Percentiles rank a stretch among this genome's conserved stretches.
Conservation (phyloP, 2,797 vertebrate genomes). For the Karalla daura region DNA sequence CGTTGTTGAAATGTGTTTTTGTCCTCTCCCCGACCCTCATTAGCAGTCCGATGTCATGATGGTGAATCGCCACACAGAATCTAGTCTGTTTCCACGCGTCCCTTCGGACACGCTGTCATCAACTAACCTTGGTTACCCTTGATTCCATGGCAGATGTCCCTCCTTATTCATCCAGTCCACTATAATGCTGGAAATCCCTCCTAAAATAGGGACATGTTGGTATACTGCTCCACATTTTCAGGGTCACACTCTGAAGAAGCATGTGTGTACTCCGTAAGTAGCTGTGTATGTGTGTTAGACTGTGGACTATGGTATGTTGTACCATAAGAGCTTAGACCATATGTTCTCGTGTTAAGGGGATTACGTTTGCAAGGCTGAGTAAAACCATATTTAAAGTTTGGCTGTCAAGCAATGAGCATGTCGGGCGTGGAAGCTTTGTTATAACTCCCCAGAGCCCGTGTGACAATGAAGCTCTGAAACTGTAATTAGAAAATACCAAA, state of each 20-base stretch:
- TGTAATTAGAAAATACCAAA: conserved; percentile 2
- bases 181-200: background rate
- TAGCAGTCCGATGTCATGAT: conserved; percentile 55
- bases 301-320: background rate
- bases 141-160: conserved; percentile 44
- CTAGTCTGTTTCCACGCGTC: conserved; percentile 43
- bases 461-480: conserved; percentile 1
- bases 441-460: background rate
- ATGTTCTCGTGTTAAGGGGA: conserved; percentile 21
- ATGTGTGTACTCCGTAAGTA: background rate
- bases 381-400: conserved; percentile 22
- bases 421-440: background rate
- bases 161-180: conserved; percentile 8
- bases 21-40: conserved; percentile 53
- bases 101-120: conserved; percentile 58
- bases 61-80: conserved; percentile 61
- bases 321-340: background rate
- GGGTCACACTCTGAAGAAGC: background rate
- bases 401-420: conserved; percentile 14
- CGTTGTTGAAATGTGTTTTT: conserved; percentile 46
- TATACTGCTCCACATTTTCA: background rate
- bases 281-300: background rate
- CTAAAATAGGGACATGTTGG: background rate
- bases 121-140: conserved; percentile 58
- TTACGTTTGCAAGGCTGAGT: background rate